Evolutionary conservation across 2,888 invertebrate genomes (phyloP).

Genomic region (Drosophila infuscata): DNA sequence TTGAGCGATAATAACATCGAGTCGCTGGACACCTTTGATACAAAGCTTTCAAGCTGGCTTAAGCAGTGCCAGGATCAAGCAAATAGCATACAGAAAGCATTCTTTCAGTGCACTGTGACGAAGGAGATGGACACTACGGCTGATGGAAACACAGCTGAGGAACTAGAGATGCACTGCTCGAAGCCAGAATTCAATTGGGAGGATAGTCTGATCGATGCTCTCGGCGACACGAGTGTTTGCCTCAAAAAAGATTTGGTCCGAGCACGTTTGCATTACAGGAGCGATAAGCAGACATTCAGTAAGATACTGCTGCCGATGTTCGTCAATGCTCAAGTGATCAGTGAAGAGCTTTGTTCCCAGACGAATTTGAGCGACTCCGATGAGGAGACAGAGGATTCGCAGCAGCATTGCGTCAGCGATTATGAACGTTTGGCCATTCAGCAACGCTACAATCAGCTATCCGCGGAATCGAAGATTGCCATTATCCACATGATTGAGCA

Average conservation of each 20-base stretch:
- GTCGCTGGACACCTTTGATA: constrained; percentile 10
- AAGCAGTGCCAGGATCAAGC: neutral
- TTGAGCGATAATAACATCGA: neutral
- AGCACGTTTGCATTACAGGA: neutral
- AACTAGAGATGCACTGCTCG: neutral
- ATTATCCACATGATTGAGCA: neutral
- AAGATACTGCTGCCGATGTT: neutral
- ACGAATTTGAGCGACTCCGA: neutral
- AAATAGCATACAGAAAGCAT: neutral
- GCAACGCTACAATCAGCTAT: neutral
- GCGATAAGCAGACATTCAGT: neutral
- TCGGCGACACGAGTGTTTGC: neutral
- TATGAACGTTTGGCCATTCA: neutral
- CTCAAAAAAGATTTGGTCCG: neutral
- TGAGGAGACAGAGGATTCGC: neutral
- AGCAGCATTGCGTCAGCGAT: neutral
- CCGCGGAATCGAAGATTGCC: neutral
- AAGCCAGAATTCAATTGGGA: neutral
- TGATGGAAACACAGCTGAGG: neutral
- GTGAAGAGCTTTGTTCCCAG: neutral
- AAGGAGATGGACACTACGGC: neutral
- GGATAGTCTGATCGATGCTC: neutral
- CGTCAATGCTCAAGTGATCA: neutral
- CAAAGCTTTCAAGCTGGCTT: neutral
- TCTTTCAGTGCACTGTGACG: neutral